Evolutionary conservation across 2,113 vertebrate species (phyloP).

Genomic region (Taurulus bubalis): DNA sequence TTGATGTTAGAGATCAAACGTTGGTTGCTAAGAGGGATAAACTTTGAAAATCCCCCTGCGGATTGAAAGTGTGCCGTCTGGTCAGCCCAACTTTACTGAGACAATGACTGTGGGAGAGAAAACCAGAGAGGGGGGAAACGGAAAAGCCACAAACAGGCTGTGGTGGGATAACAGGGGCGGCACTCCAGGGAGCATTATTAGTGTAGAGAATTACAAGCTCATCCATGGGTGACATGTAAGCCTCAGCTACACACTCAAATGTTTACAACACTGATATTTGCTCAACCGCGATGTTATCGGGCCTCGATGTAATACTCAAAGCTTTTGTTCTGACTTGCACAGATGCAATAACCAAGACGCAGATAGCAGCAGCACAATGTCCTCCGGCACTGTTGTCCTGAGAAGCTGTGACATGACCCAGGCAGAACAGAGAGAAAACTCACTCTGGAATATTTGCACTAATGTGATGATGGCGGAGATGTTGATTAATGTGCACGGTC

Average conservation of each 20-base stretch:
- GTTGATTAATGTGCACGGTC: constrained; percentile 80
- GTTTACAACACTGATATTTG: constrained; percentile 77
- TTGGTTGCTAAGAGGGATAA: constrained; percentile 27
- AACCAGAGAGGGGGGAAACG: not conserved
- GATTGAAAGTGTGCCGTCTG: constrained; percentile 38
- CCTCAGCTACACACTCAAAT: constrained; percentile 70
- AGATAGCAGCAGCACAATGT: constrained; percentile 69
- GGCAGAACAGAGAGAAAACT: constrained; percentile 47
- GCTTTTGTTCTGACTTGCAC: constrained; percentile 76
- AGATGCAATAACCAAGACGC: constrained; percentile 73
- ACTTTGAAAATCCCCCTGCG: constrained; percentile 25
- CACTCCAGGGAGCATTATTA: constrained; percentile 69
- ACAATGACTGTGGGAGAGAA: constrained; percentile 1
- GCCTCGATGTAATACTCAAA: constrained; percentile 68
- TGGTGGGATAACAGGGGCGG: constrained; percentile 40
- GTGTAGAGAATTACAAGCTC: constrained; percentile 74
- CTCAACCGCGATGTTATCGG: constrained; percentile 72
- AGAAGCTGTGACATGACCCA: constrained; percentile 66
- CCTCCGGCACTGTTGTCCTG: constrained; percentile 53
- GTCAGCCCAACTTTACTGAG: constrained; percentile 7
- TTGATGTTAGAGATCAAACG: constrained; percentile 28
- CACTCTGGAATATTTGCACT: constrained; percentile 62
- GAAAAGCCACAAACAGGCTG: constrained; percentile 33
- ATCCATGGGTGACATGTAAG: constrained; percentile 80
- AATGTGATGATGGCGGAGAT: constrained; percentile 77